These are phyloP conservation scores for Elgonia sp. DNA, from an alignment of 2,888 invertebrate species.

Conservation along the genomic window DNA sequence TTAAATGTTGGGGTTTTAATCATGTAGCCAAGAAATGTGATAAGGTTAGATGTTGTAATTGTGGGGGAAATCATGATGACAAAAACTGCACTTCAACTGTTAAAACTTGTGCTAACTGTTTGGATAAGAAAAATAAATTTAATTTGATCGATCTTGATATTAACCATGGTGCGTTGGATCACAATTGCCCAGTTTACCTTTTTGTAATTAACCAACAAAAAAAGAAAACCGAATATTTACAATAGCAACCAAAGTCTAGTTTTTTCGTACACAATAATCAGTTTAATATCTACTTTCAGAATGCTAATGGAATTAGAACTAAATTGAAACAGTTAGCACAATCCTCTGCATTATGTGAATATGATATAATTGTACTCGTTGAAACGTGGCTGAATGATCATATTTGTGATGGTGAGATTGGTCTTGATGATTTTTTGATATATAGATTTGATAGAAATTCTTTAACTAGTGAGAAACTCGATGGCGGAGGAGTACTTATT, in stretches of 20 bases:
- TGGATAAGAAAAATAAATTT: not conserved
- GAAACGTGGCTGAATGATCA: slow-evolving; percentile 3
- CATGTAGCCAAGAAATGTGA: slow-evolving; percentile 3
- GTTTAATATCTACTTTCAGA: not conserved
- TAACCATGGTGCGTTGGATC: not conserved
- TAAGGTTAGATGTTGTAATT: not conserved
- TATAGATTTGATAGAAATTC: not conserved
- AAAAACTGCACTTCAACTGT: not conserved
- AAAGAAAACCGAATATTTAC: not conserved
- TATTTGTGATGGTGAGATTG: not conserved
- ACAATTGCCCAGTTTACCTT: not conserved
- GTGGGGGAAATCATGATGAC: slow-evolving; percentile 8
- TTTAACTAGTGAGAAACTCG: not conserved
- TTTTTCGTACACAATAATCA: no score
- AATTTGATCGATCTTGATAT: not conserved
- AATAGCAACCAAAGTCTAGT: no score
- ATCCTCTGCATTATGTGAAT: not conserved
- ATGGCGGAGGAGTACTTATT: no score
- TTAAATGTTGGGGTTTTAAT: slow-evolving; percentile 9
- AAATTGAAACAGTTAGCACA: not conserved
- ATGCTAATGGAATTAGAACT: not conserved
- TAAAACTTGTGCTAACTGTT: slow-evolving; percentile 2
- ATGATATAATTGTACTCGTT: not conserved
- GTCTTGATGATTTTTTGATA: not conserved
- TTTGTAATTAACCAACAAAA: not conserved